Percentiles rank a stretch among this genome's conserved stretches.
Evolutionary conservation across 2,888 invertebrate genomes (phyloP).

Genomic region (Carcina quercana): DNA sequence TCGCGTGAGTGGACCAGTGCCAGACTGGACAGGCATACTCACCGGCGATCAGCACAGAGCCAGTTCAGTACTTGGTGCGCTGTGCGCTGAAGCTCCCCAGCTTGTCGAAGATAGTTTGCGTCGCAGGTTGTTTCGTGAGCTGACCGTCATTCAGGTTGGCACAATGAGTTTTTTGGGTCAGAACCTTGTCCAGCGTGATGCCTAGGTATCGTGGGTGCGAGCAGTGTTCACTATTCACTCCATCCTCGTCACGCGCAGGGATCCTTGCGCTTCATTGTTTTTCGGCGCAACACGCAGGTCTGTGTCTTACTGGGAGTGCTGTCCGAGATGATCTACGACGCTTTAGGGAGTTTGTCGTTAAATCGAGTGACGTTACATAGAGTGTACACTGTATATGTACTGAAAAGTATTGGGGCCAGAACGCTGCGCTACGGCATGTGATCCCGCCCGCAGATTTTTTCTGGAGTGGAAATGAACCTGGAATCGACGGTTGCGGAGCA

Average conservation of each 20-base stretch:
- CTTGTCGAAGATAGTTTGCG: background rate
- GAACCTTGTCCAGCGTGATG: no score
- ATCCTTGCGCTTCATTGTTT: background rate
- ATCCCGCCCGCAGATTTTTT: no score
- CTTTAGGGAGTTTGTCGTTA: no score
- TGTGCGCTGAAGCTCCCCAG: background rate
- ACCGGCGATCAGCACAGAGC: background rate
- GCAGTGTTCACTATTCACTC: background rate
- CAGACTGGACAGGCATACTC: background rate
- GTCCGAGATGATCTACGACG: no score
- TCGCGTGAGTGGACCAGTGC: background rate
- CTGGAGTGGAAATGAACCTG: background rate
- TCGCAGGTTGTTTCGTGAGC: background rate
- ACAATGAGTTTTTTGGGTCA: background rate
- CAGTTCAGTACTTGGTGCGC: background rate
- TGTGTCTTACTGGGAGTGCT: no score
- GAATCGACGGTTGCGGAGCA: no score
- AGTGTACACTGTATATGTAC: no score
- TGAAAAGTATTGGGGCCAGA: no score
- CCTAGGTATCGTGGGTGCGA: no score
- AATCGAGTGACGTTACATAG: no score
- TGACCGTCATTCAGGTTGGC: background rate
- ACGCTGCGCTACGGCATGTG: no score
- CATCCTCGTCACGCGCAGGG: background rate
- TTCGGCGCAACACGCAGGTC: background rate